phyloP scores from a whole-genome alignment of 2,888 invertebrate genomes.

The Lasiommata megera region DNA sequence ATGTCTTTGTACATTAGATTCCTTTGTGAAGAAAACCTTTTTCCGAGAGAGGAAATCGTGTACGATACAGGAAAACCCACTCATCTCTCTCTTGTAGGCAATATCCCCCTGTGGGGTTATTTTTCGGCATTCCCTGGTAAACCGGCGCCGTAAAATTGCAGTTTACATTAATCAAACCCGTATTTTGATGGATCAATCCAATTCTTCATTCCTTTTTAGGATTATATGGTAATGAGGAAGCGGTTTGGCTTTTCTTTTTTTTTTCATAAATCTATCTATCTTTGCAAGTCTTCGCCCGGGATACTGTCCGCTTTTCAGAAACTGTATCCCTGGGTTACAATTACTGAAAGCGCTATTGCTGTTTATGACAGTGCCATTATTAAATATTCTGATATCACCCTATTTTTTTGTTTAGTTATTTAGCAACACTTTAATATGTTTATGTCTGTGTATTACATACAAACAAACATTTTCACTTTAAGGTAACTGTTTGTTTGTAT shows the following conservation, averaged over 20 bases:
- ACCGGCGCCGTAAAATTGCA: conserved; percentile 32
- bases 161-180: conserved; percentile 42
- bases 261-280: background rate
- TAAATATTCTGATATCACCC: too few species aligned
- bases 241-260: background rate
- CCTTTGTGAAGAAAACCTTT: background rate
- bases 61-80: conserved; percentile 26
- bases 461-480: too few species aligned
- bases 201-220: conserved; percentile 37
- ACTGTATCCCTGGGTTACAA: too few species aligned
- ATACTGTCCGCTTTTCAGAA: background rate
- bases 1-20: background rate
- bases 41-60: conserved; percentile 16
- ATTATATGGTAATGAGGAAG: conserved; percentile 17
- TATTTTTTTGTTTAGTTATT: too few species aligned
- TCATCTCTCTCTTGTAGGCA: conserved; percentile 23
- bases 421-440: too few species aligned
- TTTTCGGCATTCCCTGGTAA: conserved; percentile 26
- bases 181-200: conserved; percentile 37
- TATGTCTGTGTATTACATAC: too few species aligned
- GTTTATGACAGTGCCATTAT: too few species aligned
- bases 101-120: conserved; percentile 25
- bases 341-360: too few species aligned
- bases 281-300: background rate
- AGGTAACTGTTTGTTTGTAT: too few species aligned